A percentile compares a stretch with the other conserved stretches of the same genome.
phyloP scores from a whole-genome alignment of 1,140 invertebrate species.

The Solen grandis region DNA sequence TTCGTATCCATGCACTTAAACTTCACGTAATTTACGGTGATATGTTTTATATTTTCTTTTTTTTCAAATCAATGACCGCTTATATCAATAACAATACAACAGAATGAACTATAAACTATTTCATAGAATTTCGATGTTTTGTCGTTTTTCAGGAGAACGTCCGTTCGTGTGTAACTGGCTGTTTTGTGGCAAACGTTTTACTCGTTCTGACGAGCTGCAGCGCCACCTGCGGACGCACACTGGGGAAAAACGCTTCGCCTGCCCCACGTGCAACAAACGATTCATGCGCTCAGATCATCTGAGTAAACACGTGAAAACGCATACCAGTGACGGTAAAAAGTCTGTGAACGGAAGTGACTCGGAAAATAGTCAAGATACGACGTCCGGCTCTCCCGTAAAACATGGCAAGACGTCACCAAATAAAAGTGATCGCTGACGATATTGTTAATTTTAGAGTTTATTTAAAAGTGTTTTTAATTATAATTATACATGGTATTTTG shows the following conservation, averaged over 20 bases:
- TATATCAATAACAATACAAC: no score
- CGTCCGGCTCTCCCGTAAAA: slow-evolving; percentile 22
- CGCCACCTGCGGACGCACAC: slow-evolving; percentile 94
- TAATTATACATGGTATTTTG: no score
- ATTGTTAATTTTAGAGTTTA: no score
- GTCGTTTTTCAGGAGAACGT: slow-evolving; percentile 71
- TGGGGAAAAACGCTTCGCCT: slow-evolving; percentile 97
- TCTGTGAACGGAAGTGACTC: slow-evolving; percentile 65
- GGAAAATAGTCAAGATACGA: slow-evolving; percentile 63
- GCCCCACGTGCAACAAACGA: slow-evolving; percentile 90
- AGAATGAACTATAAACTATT: no score
- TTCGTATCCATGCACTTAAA: no score
- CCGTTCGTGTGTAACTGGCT: slow-evolving; percentile 89
- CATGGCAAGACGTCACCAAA: background rate
- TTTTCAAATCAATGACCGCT: no score
- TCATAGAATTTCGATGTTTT: background rate
- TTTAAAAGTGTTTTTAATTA: no score
- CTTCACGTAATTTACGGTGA: no score
- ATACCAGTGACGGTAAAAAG: slow-evolving; percentile 69
- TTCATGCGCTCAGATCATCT: slow-evolving; percentile 91
- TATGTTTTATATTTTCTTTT: no score
- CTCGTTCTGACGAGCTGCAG: slow-evolving; percentile 96
- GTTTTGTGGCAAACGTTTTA: slow-evolving; percentile 94
- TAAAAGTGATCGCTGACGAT: background rate
- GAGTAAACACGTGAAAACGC: slow-evolving; percentile 80